These are phyloP conservation scores for Nyctibius bracteatus DNA, from an alignment of 2,113 vertebrate genomes.

Conservation along the genomic window DNA sequence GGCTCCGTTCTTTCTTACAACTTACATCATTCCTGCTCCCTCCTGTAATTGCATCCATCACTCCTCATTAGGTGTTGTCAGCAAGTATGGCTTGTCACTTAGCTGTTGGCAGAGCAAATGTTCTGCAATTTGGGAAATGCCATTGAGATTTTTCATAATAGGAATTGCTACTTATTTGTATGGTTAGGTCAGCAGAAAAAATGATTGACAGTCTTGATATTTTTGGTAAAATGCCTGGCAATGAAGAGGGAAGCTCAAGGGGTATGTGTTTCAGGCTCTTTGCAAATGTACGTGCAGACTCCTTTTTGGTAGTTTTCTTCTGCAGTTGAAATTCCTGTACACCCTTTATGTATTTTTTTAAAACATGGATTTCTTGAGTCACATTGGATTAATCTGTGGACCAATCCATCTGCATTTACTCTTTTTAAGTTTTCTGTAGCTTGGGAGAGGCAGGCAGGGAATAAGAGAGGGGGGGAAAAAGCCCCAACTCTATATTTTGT, in stretches of 20 bases:
- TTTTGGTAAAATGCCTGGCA: background rate
- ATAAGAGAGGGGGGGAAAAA: background rate
- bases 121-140: constrained; percentile 8
- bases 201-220: background rate
- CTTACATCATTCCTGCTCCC: background rate
- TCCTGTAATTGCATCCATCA: background rate
- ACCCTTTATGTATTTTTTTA: background rate
- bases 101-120: constrained; percentile 23
- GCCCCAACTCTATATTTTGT: background rate
- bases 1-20: background rate
- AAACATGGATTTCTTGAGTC: background rate
- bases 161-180: background rate
- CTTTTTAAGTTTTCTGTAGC: background rate
- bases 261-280: background rate
- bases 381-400: background rate
- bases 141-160: background rate
- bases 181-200: constrained; percentile 8
- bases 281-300: background rate
- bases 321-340: background rate
- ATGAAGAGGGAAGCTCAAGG: background rate
- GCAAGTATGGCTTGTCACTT: background rate
- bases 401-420: background rate
- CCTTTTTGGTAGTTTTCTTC: background rate
- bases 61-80: constrained; percentile 30
- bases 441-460: background rate